Conservation (phyloP, 2,888 invertebrate genomes). For the Hermaeophaga mercurialis region DNA sequence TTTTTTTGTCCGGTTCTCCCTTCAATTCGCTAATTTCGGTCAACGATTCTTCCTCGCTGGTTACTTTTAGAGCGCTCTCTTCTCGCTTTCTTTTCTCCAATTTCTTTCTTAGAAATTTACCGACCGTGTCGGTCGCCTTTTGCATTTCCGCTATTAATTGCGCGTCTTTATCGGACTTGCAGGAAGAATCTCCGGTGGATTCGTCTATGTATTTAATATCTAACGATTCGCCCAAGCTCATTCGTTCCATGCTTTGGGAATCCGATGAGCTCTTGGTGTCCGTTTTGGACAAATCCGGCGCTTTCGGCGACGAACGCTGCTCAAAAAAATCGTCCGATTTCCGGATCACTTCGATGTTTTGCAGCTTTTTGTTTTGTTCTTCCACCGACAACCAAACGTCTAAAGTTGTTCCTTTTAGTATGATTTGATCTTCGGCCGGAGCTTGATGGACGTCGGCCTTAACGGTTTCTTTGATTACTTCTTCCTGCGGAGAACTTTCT, state of each 20-base stretch:
- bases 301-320: slow-evolving; percentile 49
- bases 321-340: slow-evolving; percentile 58
- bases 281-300: slow-evolving; percentile 54
- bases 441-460: slow-evolving; percentile 45
- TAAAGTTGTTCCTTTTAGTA: slow-evolving; percentile 57
- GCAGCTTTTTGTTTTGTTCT: slow-evolving; percentile 49
- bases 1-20: slow-evolving; percentile 57
- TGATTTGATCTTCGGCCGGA: slow-evolving; percentile 48
- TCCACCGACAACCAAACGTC: slow-evolving; percentile 58
- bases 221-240: slow-evolving; percentile 55
- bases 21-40: slow-evolving; percentile 70
- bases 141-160: slow-evolving; percentile 53
- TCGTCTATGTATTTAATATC: slow-evolving; percentile 58
- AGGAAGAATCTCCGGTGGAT: slow-evolving; percentile 55
- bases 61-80: slow-evolving; percentile 54
- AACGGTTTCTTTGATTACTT: slow-evolving; percentile 43
- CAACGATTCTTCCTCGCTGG: slow-evolving; percentile 72
- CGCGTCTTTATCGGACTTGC: slow-evolving; percentile 54
- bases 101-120: slow-evolving; percentile 52
- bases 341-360: slow-evolving; percentile 53
- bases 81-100: slow-evolving; percentile 47
- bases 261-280: slow-evolving; percentile 56
- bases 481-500: slow-evolving; percentile 50
- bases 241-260: slow-evolving; percentile 53
- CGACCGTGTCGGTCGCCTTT: slow-evolving; percentile 52